phyloP scores from a whole-genome alignment of 2,113 vertebrate genomes.

The Sorex araneus region DNA sequence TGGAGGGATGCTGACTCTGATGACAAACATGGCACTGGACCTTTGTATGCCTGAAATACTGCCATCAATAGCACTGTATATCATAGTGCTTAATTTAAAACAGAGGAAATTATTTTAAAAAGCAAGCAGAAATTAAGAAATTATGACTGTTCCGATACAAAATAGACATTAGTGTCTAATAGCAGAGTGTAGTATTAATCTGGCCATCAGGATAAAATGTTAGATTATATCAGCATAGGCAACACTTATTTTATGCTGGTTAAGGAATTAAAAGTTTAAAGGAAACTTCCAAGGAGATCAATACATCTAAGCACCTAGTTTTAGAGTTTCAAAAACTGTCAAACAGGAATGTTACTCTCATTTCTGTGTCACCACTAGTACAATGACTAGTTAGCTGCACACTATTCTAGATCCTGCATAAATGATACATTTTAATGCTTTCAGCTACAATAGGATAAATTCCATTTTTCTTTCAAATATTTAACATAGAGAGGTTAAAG shows the following conservation, averaged over 20 bases:
- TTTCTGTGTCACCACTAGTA: neutral
- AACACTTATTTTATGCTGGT: neutral
- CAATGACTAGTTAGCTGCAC: neutral
- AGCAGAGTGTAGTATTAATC: neutral
- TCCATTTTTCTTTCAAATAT: neutral
- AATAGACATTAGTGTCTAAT: neutral
- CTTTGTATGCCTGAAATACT: too few species aligned
- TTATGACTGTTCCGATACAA: neutral
- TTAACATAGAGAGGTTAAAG: neutral
- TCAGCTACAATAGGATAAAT: neutral
- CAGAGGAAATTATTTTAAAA: neutral
- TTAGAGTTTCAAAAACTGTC: neutral
- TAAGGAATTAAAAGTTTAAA: constrained; percentile 41
- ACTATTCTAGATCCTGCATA: neutral
- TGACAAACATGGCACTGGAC: too few species aligned
- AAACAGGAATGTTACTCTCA: neutral
- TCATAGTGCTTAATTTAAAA: too few species aligned
- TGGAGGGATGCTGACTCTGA: too few species aligned
- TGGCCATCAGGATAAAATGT: too few species aligned
- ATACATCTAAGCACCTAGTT: neutral
- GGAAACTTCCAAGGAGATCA: neutral
- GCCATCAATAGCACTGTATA: too few species aligned
- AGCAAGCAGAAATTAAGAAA: neutral
- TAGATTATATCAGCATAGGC: too few species aligned
- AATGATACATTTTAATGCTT: neutral